A percentile compares a stretch with the other conserved stretches of the same genome.
These are phyloP conservation scores for Diabrotica balteata DNA, from an alignment of 2,888 invertebrate species.

Conservation along the genomic window DNA sequence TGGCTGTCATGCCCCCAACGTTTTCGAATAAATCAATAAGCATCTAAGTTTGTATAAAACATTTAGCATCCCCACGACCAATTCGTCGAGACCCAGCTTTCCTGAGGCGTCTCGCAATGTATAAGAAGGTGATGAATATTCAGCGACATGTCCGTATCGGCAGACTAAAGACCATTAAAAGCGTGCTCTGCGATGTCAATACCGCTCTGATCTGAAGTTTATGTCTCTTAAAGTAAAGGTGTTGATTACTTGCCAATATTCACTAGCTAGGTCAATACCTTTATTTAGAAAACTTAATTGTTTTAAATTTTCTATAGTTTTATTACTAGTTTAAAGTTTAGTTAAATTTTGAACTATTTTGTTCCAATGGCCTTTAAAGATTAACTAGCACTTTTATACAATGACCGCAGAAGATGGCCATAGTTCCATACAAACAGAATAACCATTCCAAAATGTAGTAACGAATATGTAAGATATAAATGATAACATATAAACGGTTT, in stretches of 20 bases:
- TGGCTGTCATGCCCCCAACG: not conserved
- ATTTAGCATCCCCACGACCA: constrained; percentile 1
- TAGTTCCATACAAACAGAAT: too few species aligned
- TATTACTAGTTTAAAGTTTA: too few species aligned
- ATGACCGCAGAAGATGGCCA: too few species aligned
- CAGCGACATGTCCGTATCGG: constrained; percentile 46
- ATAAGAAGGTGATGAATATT: constrained; percentile 50
- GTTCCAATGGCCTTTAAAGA: too few species aligned
- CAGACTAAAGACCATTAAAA: constrained; percentile 39
- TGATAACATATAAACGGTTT: too few species aligned
- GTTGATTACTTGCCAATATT: not conserved
- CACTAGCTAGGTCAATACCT: not conserved
- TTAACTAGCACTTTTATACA: too few species aligned
- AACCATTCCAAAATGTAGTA: too few species aligned
- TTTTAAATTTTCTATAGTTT: too few species aligned
- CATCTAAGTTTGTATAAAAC: too few species aligned
- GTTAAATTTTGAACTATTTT: too few species aligned
- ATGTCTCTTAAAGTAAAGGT: not conserved
- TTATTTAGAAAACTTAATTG: not conserved
- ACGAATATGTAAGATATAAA: too few species aligned
- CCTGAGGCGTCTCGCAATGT: constrained; percentile 39
- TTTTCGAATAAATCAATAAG: constrained; percentile 8
- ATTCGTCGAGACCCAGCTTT: constrained; percentile 13
- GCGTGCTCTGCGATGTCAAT: constrained; percentile 33
- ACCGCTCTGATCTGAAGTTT: too few species aligned